A percentile compares a stretch with the other conserved stretches of the same genome.
These are phyloP conservation scores for Enoplosus armatus DNA, from an alignment of 2,797 vertebrate genomes.

Conservation along the genomic window DNA sequence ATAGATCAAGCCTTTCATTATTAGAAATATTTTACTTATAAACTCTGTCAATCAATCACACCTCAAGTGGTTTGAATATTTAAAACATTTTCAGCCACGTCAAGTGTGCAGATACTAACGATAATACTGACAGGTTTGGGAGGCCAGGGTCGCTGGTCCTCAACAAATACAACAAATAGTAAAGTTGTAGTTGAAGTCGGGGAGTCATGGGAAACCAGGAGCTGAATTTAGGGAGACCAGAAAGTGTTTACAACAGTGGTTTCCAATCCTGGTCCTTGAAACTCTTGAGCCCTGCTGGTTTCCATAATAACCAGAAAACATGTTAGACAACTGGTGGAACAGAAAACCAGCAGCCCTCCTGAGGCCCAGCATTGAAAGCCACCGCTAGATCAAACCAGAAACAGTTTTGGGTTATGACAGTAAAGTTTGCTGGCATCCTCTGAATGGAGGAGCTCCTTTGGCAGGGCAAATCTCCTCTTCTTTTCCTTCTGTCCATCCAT, in stretches of 20 bases:
- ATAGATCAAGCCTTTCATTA: constrained; percentile 15
- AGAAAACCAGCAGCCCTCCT: constrained; percentile 55
- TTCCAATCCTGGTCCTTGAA: constrained; percentile 50
- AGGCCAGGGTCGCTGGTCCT: constrained; percentile 48
- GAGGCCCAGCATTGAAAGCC: constrained; percentile 60
- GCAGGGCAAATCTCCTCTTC: constrained; percentile 93
- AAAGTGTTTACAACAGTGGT: constrained; percentile 53
- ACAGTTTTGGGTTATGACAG: constrained; percentile 64
- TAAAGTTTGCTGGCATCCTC: constrained; percentile 94
- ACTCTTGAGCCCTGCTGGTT: constrained; percentile 56
- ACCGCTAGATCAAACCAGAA: constrained; percentile 55
- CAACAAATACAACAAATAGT: constrained; percentile 53
- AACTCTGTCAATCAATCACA: constrained; percentile 25
- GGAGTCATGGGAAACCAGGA: constrained; percentile 60
- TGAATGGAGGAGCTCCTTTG: constrained; percentile 93
- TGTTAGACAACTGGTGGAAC: constrained; percentile 14
- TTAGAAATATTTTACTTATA: constrained; percentile 5
- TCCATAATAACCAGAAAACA: constrained; percentile 30
- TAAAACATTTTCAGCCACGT: constrained; percentile 59
- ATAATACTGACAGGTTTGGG: constrained; percentile 54
- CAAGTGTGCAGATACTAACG: constrained; percentile 42
- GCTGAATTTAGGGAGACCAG: constrained; percentile 58
- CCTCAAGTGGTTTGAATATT: constrained; percentile 45
- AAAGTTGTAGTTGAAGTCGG: constrained; percentile 43
- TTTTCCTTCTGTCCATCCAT: constrained; percentile 86